Evolutionary conservation across 35 echinoderm and acorn worm genomes (phyloP).

Genomic region (Amphiura filiformis): DNA sequence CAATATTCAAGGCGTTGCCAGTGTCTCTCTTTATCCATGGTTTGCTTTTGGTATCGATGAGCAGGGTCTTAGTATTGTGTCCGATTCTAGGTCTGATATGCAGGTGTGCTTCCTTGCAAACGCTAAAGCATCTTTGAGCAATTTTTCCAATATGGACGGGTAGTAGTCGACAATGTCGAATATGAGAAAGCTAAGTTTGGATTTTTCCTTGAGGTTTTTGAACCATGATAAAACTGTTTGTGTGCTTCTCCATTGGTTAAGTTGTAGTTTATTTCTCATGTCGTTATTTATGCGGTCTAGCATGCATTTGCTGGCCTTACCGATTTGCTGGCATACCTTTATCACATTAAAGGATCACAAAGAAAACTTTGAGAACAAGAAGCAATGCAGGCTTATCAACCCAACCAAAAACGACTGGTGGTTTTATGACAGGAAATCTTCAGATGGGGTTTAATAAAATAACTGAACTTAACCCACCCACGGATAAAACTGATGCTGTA

Average conservation of each 20-base stretch:
- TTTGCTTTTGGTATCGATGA: not conserved
- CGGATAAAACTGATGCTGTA: too few species aligned
- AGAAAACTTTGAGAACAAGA: too few species aligned
- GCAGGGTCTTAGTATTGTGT: not conserved
- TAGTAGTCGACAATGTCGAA: conserved; percentile 34
- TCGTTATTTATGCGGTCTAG: not conserved
- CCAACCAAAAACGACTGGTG: too few species aligned
- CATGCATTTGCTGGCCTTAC: not conserved
- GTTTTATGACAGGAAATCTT: too few species aligned
- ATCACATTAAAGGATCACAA: too few species aligned
- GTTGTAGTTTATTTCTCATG: not conserved
- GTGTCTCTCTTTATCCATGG: not conserved
- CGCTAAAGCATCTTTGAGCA: not conserved
- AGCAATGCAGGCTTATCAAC: too few species aligned
- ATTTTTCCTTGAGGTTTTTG: not conserved
- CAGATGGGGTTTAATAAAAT: too few species aligned
- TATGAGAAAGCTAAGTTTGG: not conserved
- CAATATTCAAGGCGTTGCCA: not conserved
- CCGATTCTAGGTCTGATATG: not conserved
- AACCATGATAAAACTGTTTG: not conserved
- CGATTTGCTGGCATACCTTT: too few species aligned
- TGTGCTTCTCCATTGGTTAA: conserved; percentile 28
- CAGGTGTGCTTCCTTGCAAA: not conserved
- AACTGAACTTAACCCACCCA: too few species aligned
- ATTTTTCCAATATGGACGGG: conserved; percentile 1